A percentile compares a stretch with the other conserved stretches of the same genome.
phyloP scores from a whole-genome alignment of 2,888 invertebrate genomes.

The Heliconius ismenius region DNA sequence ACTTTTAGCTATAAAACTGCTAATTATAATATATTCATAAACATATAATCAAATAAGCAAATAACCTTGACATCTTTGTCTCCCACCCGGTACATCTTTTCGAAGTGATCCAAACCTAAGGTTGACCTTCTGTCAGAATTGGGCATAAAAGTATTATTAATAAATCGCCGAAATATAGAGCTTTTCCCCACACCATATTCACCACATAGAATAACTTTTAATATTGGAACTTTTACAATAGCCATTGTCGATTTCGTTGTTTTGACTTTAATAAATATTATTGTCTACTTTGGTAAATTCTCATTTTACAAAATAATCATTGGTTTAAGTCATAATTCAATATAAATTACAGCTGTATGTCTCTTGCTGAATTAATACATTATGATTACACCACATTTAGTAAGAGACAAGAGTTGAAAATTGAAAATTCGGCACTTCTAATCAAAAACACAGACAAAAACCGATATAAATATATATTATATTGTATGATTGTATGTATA shows the following conservation, averaged over 20 bases:
- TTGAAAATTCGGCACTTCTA: conserved; percentile 2
- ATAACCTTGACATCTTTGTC: conserved; percentile 90
- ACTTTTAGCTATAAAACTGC: conserved; percentile 32
- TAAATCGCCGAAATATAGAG: conserved; percentile 94
- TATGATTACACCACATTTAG: conserved; percentile 16
- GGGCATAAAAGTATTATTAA: conserved; percentile 93
- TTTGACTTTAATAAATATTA: conserved; percentile 21
- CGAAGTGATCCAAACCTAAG: conserved; percentile 94
- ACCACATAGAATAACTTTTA: conserved; percentile 96
- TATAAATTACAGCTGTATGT: not conserved
- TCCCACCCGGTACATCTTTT: conserved; percentile 88
- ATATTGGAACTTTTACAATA: conserved; percentile 90
- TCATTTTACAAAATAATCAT: not conserved
- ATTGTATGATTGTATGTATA: no score
- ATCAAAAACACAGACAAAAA: conserved; percentile 12
- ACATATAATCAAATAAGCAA: conserved; percentile 39
- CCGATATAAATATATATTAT: not conserved
- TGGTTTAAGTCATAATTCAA: conserved; percentile 1
- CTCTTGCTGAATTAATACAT: not conserved
- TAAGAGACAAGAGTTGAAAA: not conserved
- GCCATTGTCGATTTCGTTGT: conserved; percentile 82
- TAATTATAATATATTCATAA: conserved; percentile 20
- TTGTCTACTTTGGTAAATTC: not conserved
- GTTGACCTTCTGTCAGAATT: conserved; percentile 92
- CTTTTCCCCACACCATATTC: conserved; percentile 98